Conservation (phyloP, 2,888 invertebrate genomes). For the Alloplasta piceator region DNA sequence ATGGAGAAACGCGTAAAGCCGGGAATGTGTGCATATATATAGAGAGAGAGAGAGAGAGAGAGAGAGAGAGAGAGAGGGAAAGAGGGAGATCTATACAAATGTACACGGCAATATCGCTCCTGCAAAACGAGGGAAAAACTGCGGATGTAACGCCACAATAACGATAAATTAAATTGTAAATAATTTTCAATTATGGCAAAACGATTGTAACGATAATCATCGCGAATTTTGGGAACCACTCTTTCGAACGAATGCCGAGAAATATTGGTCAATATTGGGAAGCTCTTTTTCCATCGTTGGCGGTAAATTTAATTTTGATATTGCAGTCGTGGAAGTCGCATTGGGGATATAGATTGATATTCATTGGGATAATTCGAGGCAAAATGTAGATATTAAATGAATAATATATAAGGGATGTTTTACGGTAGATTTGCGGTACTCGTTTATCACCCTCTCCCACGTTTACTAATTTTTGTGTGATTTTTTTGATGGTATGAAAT, state of each 20-base stretch:
- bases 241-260: not conserved
- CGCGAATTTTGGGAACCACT: not conserved
- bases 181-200: not conserved
- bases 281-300: slow-evolving; percentile 4
- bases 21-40: slow-evolving; percentile 4
- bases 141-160: not conserved
- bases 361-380: slow-evolving; percentile 1
- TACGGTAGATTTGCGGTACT: too few relatives aligned
- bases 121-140: not conserved
- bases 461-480: too few relatives aligned
- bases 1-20: slow-evolving; percentile 46
- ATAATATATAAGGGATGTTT: too few relatives aligned
- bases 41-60: slow-evolving; percentile 6
- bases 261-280: slow-evolving; percentile 1
- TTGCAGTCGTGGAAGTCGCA: slow-evolving; percentile 38
- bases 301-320: slow-evolving; percentile 48
- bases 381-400: too few relatives aligned
- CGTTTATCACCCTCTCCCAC: too few relatives aligned
- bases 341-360: slow-evolving; percentile 31
- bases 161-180: not conserved
- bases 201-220: not conserved
- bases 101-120: not conserved
- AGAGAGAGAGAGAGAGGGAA: not conserved
- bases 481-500: too few relatives aligned
- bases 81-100: not conserved